Conservation (phyloP, 2,113 vertebrate genomes). For the Paramisgurnus dabryanus region DNA sequence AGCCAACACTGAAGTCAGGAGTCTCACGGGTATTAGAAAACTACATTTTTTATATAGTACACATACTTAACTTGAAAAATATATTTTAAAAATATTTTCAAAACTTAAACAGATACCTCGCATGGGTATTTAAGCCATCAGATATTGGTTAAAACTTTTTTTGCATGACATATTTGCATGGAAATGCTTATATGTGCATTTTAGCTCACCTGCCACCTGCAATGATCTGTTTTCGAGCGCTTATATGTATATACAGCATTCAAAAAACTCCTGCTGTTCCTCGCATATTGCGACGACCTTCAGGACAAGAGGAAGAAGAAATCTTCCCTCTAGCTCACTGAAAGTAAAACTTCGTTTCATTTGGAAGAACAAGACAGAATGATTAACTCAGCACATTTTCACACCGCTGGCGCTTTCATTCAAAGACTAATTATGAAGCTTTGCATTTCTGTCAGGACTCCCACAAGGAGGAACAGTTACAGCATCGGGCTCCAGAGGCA, state of each 20-base stretch:
- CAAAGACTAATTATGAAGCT: conserved; percentile 63
- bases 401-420: conserved; percentile 63
- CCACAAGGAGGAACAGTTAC: conserved; percentile 58
- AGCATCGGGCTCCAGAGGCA: conserved; percentile 46
- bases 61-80: no score
- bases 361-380: conserved; percentile 4
- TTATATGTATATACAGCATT: background rate
- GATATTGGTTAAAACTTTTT: no score
- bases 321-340: conserved; percentile 2
- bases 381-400: conserved; percentile 61
- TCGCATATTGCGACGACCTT: background rate
- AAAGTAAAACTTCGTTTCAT: background rate
- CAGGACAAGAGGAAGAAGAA: background rate
- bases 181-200: no score
- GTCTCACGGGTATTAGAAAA: no score
- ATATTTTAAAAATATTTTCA: no score
- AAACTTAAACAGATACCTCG: no score
- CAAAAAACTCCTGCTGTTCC: background rate
- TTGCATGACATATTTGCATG: no score
- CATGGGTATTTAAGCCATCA: no score
- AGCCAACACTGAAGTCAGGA: no score
- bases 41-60: no score
- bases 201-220: no score
- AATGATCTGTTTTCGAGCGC: no score
- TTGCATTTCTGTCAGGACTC: conserved; percentile 54